phyloP scores from a whole-genome alignment of 2,888 invertebrate genomes.

The Ornithoptera priamus region DNA sequence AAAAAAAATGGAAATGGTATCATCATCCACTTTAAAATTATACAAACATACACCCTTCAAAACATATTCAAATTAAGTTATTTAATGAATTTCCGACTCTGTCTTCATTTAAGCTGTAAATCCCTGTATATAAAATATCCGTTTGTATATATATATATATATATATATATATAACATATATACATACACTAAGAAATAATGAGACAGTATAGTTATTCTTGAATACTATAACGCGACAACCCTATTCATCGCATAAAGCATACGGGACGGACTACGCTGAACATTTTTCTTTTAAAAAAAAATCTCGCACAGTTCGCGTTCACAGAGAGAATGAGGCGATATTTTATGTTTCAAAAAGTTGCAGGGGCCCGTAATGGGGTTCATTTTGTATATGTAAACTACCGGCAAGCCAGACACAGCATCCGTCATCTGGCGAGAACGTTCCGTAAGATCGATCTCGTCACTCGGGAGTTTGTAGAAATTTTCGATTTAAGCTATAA shows the following conservation, averaged over 20 bases:
- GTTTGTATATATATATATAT: too few relatives aligned
- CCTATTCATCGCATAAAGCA: slow-evolving; percentile 5
- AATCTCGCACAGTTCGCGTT: slow-evolving; percentile 39
- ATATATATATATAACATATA: too few relatives aligned
- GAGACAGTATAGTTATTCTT: too few relatives aligned
- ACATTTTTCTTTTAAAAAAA: slow-evolving; percentile 35
- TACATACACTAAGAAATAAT: too few relatives aligned
- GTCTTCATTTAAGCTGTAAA: too few relatives aligned
- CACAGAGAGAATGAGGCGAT: slow-evolving; percentile 48
- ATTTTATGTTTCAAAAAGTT: slow-evolving; percentile 48
- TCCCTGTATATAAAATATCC: too few relatives aligned
- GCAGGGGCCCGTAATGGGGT: slow-evolving; percentile 16
- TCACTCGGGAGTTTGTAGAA: neutral
- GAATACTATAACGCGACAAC: neutral
- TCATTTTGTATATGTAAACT: slow-evolving; percentile 18
- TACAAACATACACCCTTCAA: too few relatives aligned
- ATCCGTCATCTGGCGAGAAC: slow-evolving; percentile 8
- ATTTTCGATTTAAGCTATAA: neutral
- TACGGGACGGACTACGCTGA: slow-evolving; percentile 27
- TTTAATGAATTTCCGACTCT: too few relatives aligned
- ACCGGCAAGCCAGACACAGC: neutral
- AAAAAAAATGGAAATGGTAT: too few relatives aligned
- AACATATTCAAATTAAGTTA: too few relatives aligned
- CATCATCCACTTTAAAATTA: too few relatives aligned
- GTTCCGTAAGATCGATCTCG: slow-evolving; percentile 16